Percentiles rank a stretch among this genome's conserved stretches.
phyloP scores from a whole-genome alignment of 2,888 invertebrate genomes.

The Galeopsomyia nigrocyanea region DNA sequence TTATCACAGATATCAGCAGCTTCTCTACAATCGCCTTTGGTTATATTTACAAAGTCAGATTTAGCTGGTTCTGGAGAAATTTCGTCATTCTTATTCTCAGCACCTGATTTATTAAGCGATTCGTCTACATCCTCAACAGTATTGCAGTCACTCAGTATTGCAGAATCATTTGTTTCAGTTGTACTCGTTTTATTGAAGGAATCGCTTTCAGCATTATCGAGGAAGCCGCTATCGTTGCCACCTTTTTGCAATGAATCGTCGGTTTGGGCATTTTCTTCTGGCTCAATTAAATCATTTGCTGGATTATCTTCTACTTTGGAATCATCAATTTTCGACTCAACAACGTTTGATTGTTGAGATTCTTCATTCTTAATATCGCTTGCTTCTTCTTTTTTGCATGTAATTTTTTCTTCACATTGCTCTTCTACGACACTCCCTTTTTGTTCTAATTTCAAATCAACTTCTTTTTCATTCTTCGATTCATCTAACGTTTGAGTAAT shows the following conservation, averaged over 20 bases:
- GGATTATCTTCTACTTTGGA: conserved; percentile 16
- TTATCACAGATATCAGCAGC: conserved; percentile 39
- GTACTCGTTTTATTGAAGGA: too few species aligned
- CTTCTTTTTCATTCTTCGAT: conserved; percentile 8
- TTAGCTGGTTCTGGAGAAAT: conserved; percentile 6
- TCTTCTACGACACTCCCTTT: too few species aligned
- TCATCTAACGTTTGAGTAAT: neutral
- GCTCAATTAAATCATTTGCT: conserved; percentile 24
- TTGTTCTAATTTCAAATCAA: neutral
- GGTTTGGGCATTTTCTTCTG: conserved; percentile 8
- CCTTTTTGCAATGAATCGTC: conserved; percentile 11
- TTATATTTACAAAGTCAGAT: conserved; percentile 26
- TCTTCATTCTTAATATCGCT: too few species aligned
- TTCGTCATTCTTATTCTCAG: conserved; percentile 10
- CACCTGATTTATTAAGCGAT: conserved; percentile 5
- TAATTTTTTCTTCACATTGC: too few species aligned
- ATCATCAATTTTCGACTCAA: too few species aligned
- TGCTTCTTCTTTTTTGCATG: too few species aligned
- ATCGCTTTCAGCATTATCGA: conserved; percentile 22
- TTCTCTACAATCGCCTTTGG: conserved; percentile 43
- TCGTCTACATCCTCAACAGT: neutral
- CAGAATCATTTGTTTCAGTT: too few species aligned
- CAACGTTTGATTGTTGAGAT: too few species aligned
- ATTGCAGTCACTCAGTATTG: conserved; percentile 2
- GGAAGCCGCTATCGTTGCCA: conserved; percentile 31